Percentiles rank a stretch among this genome's conserved stretches.
These are phyloP conservation scores for Idaea straminata DNA, from an alignment of 2,888 invertebrate genomes.

Conservation along the genomic window DNA sequence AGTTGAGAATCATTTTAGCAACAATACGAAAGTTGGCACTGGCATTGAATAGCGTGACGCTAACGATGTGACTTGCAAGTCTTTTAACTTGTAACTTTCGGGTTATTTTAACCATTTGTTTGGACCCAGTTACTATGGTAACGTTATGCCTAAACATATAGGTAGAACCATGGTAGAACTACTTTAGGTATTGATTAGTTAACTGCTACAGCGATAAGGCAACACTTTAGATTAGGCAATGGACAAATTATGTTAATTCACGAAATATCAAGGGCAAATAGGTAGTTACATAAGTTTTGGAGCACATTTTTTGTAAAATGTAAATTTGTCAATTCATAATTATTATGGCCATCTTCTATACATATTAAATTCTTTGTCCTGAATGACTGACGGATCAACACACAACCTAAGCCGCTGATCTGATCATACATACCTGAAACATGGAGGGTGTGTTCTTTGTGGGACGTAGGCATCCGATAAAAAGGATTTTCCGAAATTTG, in stretches of 20 bases:
- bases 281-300: background rate
- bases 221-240: background rate
- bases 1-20: background rate
- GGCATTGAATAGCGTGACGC: conserved; percentile 13
- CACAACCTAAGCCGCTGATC: too few species aligned
- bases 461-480: too few species aligned
- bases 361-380: too few species aligned
- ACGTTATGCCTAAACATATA: conserved; percentile 21
- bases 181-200: background rate
- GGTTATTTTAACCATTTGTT: conserved; percentile 30
- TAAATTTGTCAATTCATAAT: too few species aligned
- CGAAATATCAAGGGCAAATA: conserved; percentile 6
- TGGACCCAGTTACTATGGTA: conserved; percentile 30
- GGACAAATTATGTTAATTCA: conserved; percentile 27
- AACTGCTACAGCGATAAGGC: background rate
- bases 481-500: too few species aligned
- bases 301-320: background rate
- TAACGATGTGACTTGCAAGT: conserved; percentile 12
- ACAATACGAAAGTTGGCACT: background rate
- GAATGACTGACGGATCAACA: too few species aligned
- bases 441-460: too few species aligned
- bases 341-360: too few species aligned
- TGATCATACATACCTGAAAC: too few species aligned
- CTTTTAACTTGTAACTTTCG: background rate
- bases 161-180: background rate